Evolutionary conservation across 2,797 vertebrate genomes (phyloP).

Genomic region (Apogon talboti): DNA sequence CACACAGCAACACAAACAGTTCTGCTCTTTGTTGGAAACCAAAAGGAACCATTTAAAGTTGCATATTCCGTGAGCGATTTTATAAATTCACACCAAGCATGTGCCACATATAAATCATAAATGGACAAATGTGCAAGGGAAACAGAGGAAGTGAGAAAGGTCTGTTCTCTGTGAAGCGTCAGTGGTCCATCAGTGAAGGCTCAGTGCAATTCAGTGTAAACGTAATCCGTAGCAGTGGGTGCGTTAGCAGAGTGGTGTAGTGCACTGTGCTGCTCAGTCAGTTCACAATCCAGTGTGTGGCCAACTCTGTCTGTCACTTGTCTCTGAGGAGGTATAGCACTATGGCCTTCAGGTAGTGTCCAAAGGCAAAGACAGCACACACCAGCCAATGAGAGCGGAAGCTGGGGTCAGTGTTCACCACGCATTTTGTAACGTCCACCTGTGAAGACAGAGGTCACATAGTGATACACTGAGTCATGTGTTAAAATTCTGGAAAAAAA

Average conservation of each 20-base stretch:
- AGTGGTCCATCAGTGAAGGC: slow-evolving; percentile 42
- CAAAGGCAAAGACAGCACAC: slow-evolving; percentile 86
- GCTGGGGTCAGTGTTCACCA: slow-evolving; percentile 91
- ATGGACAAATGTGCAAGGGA: slow-evolving; percentile 36
- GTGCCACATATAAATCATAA: slow-evolving; percentile 55
- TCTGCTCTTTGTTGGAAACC: slow-evolving; percentile 14
- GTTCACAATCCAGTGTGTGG: slow-evolving; percentile 32
- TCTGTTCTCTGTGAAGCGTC: slow-evolving; percentile 22
- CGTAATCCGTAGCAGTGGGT: slow-evolving; percentile 61
- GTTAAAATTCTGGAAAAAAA: not conserved
- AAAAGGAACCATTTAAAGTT: slow-evolving; percentile 8
- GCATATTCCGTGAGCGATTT: slow-evolving; percentile 7
- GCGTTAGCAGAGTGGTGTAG: slow-evolving; percentile 41
- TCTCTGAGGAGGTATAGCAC: slow-evolving; percentile 92
- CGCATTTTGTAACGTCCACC: slow-evolving; percentile 92
- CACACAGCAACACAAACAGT: not conserved
- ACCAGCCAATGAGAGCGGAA: slow-evolving; percentile 94
- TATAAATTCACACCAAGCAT: slow-evolving; percentile 30
- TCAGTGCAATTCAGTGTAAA: slow-evolving; percentile 80
- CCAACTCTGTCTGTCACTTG: slow-evolving; percentile 83
- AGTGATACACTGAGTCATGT: not conserved
- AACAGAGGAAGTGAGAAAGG: not conserved
- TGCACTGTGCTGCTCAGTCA: slow-evolving; percentile 25
- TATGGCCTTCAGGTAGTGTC: slow-evolving; percentile 91
- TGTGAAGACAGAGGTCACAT: slow-evolving; percentile 48